Base-by-base conservation (phyloP, 1,140 invertebrate genomes). In the Drosophila arizonae region DNA sequence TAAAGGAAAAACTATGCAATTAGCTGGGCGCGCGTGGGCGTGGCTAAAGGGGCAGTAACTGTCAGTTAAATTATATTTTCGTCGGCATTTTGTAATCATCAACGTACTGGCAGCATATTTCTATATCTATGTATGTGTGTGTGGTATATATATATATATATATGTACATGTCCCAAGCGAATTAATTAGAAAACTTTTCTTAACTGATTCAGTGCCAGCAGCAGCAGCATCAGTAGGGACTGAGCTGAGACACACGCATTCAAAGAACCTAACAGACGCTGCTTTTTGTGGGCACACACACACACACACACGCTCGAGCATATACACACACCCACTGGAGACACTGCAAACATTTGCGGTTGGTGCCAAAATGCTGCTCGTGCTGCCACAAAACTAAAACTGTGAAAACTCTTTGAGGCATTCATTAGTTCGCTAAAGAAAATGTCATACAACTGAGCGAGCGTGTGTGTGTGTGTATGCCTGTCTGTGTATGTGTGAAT, bases 141-240 rank as follows among this genome's bases (percentile, higher is more conserved):
- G 26, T 64, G 56, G 68, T 67, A 54, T 65, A 45, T 30, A 11
- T 72, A 46, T 30, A 30, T 69, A 58, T 78, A 68, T 54, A 77
- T 30, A 30, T 72, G 58, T 78, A 72, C 58, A 77, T 77, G 60
- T 86, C 66, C 72, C 69, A 65, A 71, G 82, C 78, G 81, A 86
- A 87, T 87, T 87, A 87, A 87, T 87, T 87, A 87, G 81, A 86
- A 87, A 87, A 87, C 78, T 87, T 87, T 87, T 87, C 82, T 87
- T 86, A 87, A 86, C 82, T 86, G 82, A 86, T 86, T 79, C 76
- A 79, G 73, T 85, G 81, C 73, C 77, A 80, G 65, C 15, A 69
- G 63, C 21, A 72, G 69, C 39, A 45, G 46, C 33, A 72, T 61
- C 4, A 24, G 46, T 21, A 24, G 46, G 17, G 10, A 58, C 50